A percentile compares a stretch with the other conserved stretches of the same genome.
Conservation (phyloP, 2,888 invertebrate genomes). For the Strigamia maritima region DNA sequence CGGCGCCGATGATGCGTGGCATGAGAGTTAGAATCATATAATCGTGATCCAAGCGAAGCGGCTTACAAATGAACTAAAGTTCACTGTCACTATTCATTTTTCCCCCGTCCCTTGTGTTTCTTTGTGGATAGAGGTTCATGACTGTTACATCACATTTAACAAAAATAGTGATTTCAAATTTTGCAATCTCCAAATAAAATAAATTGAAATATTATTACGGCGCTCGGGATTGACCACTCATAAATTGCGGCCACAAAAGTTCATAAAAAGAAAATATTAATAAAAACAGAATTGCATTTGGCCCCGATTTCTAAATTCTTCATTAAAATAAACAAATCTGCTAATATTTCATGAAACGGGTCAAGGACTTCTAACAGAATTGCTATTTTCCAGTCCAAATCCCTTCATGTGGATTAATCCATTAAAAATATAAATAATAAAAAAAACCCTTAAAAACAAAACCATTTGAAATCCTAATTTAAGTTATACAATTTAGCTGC, state of each 20-base stretch:
- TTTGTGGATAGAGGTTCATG: slow-evolving; percentile 4
- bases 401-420: slow-evolving; percentile 30
- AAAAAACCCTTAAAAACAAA: neutral
- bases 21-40: too few relatives aligned
- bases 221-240: neutral
- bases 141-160: slow-evolving; percentile 15
- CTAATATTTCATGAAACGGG: slow-evolving; percentile 34
- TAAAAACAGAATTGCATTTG: neutral
- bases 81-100: slow-evolving; percentile 17
- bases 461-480: neutral
- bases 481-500: neutral
- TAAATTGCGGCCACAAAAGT: neutral
- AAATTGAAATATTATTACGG: neutral
- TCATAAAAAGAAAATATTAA: neutral
- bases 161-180: neutral
- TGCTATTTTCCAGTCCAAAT: slow-evolving; percentile 12
- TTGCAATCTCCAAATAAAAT: neutral
- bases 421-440: neutral
- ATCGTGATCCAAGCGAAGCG: neutral
- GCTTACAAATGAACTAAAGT: slow-evolving; percentile 32
- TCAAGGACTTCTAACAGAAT: slow-evolving; percentile 20
- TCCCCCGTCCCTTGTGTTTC: neutral
- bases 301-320: slow-evolving; percentile 30
- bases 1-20: slow-evolving; percentile 22
- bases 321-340: slow-evolving; percentile 34